Evolutionary conservation across 2,113 vertebrate genomes (phyloP).

Genomic region (Sula dactylatra): DNA sequence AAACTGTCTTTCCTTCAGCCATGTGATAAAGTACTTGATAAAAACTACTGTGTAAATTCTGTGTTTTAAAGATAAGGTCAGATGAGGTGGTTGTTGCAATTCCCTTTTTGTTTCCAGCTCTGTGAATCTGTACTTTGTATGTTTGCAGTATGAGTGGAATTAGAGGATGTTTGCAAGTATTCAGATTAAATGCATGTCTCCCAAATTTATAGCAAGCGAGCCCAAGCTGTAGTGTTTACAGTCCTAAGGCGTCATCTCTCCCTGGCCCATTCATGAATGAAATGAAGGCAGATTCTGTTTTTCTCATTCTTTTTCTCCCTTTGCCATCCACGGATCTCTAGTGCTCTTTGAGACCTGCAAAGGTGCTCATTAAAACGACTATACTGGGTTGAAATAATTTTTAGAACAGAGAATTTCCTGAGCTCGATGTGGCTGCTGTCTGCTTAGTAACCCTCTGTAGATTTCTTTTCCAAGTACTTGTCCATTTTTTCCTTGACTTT

Average conservation of each 20-base stretch:
- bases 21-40: not conserved
- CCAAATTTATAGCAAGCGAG: not conserved
- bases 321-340: not conserved
- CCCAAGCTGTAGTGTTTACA: not conserved
- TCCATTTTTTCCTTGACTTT: not conserved
- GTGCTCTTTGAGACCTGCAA: not conserved
- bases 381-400: not conserved
- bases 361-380: not conserved
- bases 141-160: not conserved
- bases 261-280: not conserved
- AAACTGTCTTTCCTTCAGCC: not conserved
- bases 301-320: not conserved
- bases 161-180: not conserved
- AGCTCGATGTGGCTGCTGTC: not conserved
- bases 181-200: not conserved
- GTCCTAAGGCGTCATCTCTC: not conserved
- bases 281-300: not conserved
- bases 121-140: not conserved
- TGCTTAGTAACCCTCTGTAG: not conserved
- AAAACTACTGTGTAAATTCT: not conserved
- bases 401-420: slow-evolving; percentile 42
- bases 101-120: slow-evolving; percentile 11
- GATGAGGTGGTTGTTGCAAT: slow-evolving; percentile 12
- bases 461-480: not conserved
- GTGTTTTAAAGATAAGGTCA: slow-evolving; percentile 21